phyloP scores from a whole-genome alignment of 2,113 vertebrate genomes.

The Heterochromis multidens region DNA sequence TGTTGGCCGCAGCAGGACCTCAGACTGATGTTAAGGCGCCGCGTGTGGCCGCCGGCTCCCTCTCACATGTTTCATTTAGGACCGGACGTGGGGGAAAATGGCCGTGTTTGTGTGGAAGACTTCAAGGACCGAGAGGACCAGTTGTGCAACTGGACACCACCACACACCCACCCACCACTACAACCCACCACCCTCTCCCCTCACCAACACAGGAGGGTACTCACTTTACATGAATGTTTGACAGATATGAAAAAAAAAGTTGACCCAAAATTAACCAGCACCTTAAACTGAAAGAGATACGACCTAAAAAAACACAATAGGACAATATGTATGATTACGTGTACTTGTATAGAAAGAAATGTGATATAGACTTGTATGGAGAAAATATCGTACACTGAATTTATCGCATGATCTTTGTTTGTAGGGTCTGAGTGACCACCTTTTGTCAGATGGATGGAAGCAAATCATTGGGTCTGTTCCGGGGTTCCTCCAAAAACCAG shows the following conservation, averaged over 20 bases:
- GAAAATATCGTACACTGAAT: slow-evolving; percentile 77
- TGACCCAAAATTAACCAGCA: slow-evolving; percentile 76
- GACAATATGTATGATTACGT: slow-evolving; percentile 70
- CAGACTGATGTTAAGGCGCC: neutral
- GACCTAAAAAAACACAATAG: slow-evolving; percentile 53
- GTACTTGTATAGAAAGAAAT: slow-evolving; percentile 74
- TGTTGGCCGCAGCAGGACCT: slow-evolving; percentile 34
- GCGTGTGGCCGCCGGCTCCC: neutral
- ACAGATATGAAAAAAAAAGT: slow-evolving; percentile 40
- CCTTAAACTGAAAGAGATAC: slow-evolving; percentile 71
- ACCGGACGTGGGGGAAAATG: neutral
- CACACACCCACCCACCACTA: neutral
- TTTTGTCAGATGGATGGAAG: slow-evolving; percentile 42
- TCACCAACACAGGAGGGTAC: slow-evolving; percentile 54
- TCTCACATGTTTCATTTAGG: slow-evolving; percentile 9
- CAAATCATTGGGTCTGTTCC: slow-evolving; percentile 41
- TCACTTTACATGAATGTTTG: slow-evolving; percentile 75
- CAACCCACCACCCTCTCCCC: neutral
- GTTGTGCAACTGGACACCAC: neutral
- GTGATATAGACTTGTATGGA: slow-evolving; percentile 76
- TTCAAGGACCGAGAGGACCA: slow-evolving; percentile 6
- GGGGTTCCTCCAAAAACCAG: slow-evolving; percentile 48
- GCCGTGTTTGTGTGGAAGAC: neutral
- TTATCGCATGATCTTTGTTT: slow-evolving; percentile 72
- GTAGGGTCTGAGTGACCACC: slow-evolving; percentile 50